Conservation (phyloP, 2,113 vertebrate genomes). For the Eonycteris spelaea region DNA sequence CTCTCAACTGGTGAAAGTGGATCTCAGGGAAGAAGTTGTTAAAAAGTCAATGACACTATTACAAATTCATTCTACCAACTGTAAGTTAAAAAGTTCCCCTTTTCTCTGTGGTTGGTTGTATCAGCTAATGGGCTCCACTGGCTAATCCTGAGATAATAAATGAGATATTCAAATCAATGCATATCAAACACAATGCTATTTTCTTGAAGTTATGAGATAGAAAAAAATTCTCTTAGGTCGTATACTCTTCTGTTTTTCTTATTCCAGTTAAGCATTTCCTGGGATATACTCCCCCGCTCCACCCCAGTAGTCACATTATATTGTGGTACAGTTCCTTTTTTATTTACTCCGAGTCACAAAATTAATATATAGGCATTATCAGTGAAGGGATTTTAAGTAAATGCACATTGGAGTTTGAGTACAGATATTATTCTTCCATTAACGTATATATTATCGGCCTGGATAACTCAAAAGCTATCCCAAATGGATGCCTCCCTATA, state of each 20-base stretch:
- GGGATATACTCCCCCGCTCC: neutral
- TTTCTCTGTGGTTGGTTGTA: neutral
- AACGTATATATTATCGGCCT: neutral
- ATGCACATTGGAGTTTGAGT: neutral
- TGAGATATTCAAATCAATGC: neutral
- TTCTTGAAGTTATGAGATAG: slow-evolving; percentile 1
- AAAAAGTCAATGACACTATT: neutral
- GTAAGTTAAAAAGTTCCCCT: neutral
- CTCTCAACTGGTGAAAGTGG: neutral
- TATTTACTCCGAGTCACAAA: slow-evolving; percentile 11
- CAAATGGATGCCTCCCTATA: neutral
- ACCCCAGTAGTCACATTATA: neutral
- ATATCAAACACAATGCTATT: neutral
- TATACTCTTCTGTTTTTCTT: neutral
- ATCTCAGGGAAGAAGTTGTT: neutral
- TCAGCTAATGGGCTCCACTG: neutral
- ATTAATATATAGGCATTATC: neutral
- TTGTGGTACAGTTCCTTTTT: neutral
- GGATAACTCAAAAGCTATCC: slow-evolving; percentile 24
- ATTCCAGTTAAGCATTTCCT: neutral
- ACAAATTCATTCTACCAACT: neutral
- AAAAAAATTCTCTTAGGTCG: neutral
- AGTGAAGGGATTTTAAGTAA: neutral
- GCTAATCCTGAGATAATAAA: neutral
- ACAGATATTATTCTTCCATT: neutral